Evolutionary conservation across 2,888 invertebrate genomes (phyloP), one percentile per base, ranked within the genome.

Genomic region (Drosophila eohydei): DNA sequence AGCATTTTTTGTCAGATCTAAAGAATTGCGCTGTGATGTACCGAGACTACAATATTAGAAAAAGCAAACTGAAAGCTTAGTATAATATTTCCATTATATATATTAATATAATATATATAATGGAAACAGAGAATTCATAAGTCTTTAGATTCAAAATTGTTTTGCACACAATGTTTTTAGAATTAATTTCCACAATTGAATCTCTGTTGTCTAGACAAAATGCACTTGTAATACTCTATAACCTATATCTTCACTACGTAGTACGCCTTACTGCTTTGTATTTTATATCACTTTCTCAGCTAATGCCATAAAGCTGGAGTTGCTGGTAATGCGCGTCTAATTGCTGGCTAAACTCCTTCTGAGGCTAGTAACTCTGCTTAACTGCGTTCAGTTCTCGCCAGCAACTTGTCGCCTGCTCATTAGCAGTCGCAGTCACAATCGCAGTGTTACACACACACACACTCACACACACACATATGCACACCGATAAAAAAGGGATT

Each of bases 361-460:
- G 26, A 32, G 55, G 60, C 50, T 54, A 52, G 34, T n/a, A 48
- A 28, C 36, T 55, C 21, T 57, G 55, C n/a, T 61, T 65, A 58
- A 36, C 48, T 32, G 46, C 16, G 36, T 14, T 44, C 46, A 55
- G 52, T 64, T 48, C 14, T 30, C 38, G 59, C 52, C 59, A 26
- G 70, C 57, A 60, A 73, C 80, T 78, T 73, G 71, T 73, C 75
- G 77, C 67, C 51, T 75, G 85, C 82, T 83, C 88, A 78, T 82
- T 85, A 82, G 68, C 71, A 80, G 78, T 57, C 71, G 43, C 69
- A 66, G 3, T 16, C 7, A 5, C 21, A 21, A 4, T 26, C 11
- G 32, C 46, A 30, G 9, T 30, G 16, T 34, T 8, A 26, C 34
- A 51, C 3, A 30, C 28, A 40, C 32, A 14, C 41, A 55, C 32